Base-by-base conservation (phyloP, 2,797 vertebrate species). In the Oryzias sinensis region DNA sequence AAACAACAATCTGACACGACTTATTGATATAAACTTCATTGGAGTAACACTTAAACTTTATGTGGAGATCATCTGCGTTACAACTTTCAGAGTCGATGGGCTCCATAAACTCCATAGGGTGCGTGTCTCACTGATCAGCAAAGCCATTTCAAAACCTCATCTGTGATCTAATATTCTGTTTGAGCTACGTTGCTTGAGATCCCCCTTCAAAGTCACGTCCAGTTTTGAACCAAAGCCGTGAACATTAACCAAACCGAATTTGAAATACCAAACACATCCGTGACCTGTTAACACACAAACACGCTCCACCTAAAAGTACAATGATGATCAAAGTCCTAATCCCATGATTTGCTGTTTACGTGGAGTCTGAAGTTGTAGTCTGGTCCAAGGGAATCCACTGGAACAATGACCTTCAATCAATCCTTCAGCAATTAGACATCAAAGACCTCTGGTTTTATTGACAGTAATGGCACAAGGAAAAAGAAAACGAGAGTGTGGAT, bases 351-450 rank as follows among this genome's bases (percentile, higher is more conserved):
- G 20, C 59, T 65, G 50, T 65, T 72, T 53, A 73, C 54, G 42
- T 60, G 22, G 43, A 70, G 56, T 41, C 16, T 53, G 42, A 46
- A 66, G 17, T 17, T 2, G 1, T 56, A 47, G 18, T 42, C 50
- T 44, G 41, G 40, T 62, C 57, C 56, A 55, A 50, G 48, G 53
- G 41, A 29, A 45, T 47, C 66, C 56, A 51, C 18, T 49, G 11
- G 3, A 54, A 68, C 45, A 58, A 49, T 17, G 81, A 78, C 80
- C 84, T 77, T 67, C 71, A 80, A 65, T 68, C 59, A 71, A 78
- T 82, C 86, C 76, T 86, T 83, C 79, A 69, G 65, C 74, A 84
- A 86, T 89, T 80, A 85, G 72, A 80, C 71, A 76, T 61, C 68
- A 41, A 70, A 43, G 68, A 68, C 66, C 74, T 73, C 52, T 67